A percentile compares a stretch with the other conserved stretches of the same genome.
Evolutionary conservation across 2,797 vertebrate species (phyloP).

Genomic region (Acropternis orthonyx): DNA sequence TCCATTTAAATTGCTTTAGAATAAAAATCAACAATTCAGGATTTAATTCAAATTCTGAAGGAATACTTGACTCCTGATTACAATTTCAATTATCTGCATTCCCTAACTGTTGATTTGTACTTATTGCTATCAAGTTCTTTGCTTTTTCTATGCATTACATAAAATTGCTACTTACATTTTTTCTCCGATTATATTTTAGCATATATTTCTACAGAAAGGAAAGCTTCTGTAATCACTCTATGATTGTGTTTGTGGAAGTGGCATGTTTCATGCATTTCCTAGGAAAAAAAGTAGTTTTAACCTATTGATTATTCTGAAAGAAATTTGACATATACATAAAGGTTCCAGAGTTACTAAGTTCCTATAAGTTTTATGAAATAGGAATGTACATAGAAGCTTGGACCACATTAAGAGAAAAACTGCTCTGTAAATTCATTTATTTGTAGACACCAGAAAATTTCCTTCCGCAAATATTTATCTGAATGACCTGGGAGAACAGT

Average conservation of each 20-base stretch:
- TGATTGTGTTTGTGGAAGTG: not conserved
- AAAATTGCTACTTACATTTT: not conserved
- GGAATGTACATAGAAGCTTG: not conserved
- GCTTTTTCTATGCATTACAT: slow-evolving; percentile 9
- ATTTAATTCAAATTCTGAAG: slow-evolving; percentile 14
- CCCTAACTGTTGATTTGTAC: slow-evolving; percentile 11
- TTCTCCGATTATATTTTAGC: not conserved
- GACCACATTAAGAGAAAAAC: not conserved
- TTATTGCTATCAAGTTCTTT: slow-evolving; percentile 3
- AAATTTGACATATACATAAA: not conserved
- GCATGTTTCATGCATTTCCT: not conserved
- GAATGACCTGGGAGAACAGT: not conserved
- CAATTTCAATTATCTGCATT: slow-evolving; percentile 28
- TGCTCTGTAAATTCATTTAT: not conserved
- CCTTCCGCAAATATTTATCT: not conserved
- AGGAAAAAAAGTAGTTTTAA: not conserved
- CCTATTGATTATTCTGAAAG: not conserved
- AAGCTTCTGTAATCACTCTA: not conserved
- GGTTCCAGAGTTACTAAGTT: not conserved
- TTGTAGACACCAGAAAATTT: not conserved
- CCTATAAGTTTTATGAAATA: not conserved
- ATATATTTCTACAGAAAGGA: not conserved
- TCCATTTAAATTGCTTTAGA: not conserved
- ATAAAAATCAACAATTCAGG: not conserved
- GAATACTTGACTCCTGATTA: slow-evolving; percentile 23